These are phyloP conservation scores for Aethina tumida DNA, from an alignment of 1,140 invertebrate genomes.

Conservation along the genomic window DNA sequence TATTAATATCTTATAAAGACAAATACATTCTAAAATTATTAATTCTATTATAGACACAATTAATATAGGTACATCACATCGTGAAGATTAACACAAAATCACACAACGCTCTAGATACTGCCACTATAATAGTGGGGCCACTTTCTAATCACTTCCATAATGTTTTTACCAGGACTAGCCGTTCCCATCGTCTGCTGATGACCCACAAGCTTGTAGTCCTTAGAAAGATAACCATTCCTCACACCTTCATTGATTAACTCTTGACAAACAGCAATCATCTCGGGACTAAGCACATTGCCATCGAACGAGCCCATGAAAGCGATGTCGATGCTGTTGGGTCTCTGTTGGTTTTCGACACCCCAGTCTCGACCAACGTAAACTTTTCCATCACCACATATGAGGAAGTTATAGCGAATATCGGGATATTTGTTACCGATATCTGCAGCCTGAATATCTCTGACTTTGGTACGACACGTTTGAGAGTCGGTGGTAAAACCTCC, in stretches of 20 bases:
- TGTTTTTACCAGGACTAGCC: conserved; percentile 31
- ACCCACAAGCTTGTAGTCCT: conserved; percentile 38
- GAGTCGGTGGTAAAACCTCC: conserved; percentile 27
- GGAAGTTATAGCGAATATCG: conserved; percentile 52
- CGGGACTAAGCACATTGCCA: conserved; percentile 24
- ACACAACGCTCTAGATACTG: too few species aligned
- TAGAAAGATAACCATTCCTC: conserved; percentile 24
- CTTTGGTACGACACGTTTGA: conserved; percentile 32
- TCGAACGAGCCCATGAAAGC: conserved; percentile 40
- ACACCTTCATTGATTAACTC: conserved; percentile 32
- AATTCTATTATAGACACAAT: too few species aligned
- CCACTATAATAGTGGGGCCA: conserved; percentile 28
- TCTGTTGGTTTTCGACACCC: conserved; percentile 43
- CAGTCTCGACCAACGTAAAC: conserved; percentile 55
- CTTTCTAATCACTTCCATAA: conserved; percentile 26
- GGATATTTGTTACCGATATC: conserved; percentile 29
- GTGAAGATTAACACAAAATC: too few species aligned
- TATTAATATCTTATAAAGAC: too few species aligned
- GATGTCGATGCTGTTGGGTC: conserved; percentile 36
- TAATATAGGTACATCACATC: too few species aligned
- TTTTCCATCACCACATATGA: conserved; percentile 55
- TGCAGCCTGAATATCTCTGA: conserved; percentile 34
- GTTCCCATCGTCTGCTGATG: conserved; percentile 37
- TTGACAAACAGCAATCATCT: conserved; percentile 32
- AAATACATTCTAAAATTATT: too few species aligned